A percentile compares a stretch with the other conserved stretches of the same genome.
Evolutionary conservation across 2,797 vertebrate genomes (phyloP).

Genomic region (Macropus fuliginosus): DNA sequence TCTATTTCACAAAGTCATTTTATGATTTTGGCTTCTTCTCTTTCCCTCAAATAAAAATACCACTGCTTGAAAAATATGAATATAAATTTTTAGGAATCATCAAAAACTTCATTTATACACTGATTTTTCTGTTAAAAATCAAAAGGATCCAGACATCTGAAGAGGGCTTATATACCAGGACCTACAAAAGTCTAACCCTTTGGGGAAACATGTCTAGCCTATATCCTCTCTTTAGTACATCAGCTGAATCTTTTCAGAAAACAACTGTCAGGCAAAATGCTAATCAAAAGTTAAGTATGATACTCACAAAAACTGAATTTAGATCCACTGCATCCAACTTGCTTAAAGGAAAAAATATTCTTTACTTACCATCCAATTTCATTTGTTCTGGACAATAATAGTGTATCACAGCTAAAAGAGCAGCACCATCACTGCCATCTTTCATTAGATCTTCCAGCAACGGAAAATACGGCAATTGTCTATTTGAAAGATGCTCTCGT

Average conservation of each 20-base stretch:
- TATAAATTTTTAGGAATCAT: neutral
- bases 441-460: conserved; percentile 94
- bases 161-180: neutral
- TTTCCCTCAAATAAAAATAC: neutral
- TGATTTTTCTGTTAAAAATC: neutral
- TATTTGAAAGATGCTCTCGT: conserved; percentile 92
- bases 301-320: accelerated
- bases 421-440: conserved; percentile 92
- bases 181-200: neutral
- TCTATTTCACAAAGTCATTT: neutral
- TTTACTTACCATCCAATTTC: conserved; percentile 92
- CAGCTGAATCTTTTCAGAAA: neutral
- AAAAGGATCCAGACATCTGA: neutral
- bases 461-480: conserved; percentile 92
- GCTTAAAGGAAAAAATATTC: neutral
- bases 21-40: neutral
- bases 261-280: neutral
- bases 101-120: neutral
- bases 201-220: neutral
- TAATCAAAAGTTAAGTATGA: accelerated
- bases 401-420: conserved; percentile 93
- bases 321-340: accelerated
- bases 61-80: neutral
- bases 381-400: conserved; percentile 97
- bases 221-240: too few species aligned